Conservation (phyloP, 1,140 invertebrate species). For the Hesperophylax magnus region DNA sequence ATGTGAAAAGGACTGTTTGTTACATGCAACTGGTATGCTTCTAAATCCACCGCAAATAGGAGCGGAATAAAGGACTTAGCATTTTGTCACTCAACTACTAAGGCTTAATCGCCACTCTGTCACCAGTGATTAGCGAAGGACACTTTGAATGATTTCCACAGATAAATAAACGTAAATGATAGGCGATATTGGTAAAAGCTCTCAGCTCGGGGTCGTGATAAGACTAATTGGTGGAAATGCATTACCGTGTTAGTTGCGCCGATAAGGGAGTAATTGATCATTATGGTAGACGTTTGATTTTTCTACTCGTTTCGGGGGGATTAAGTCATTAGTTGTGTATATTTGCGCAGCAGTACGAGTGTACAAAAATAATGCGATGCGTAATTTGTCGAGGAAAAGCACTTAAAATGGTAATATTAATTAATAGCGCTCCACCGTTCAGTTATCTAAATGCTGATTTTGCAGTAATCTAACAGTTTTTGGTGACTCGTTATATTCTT, state of each 20-base stretch:
- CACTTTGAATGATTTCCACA: background rate
- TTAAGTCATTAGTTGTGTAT: conserved; percentile 23
- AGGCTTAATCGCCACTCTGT: too few species aligned
- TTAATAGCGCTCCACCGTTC: too few species aligned
- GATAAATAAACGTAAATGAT: background rate
- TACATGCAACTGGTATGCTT: too few species aligned
- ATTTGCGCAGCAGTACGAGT: conserved; percentile 1
- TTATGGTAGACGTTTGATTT: conserved; percentile 28
- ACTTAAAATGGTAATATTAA: background rate
- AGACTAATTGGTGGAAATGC: conserved; percentile 20
- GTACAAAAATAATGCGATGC: background rate
- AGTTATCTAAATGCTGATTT: too few species aligned
- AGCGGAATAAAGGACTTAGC: too few species aligned
- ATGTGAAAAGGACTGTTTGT: too few species aligned
- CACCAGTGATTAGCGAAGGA: background rate
- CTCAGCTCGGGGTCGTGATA: background rate
- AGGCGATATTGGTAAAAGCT: conserved; percentile 16
- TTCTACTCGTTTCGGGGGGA: conserved; percentile 11
- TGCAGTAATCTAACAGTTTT: too few species aligned
- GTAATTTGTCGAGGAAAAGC: conserved; percentile 5
- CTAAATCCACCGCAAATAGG: too few species aligned
- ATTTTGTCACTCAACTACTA: too few species aligned
- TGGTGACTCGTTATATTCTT: too few species aligned
- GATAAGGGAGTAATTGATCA: conserved; percentile 25
- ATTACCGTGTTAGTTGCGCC: background rate